phyloP scores from a whole-genome alignment of 1,140 invertebrate species.

The Atta colombica region DNA sequence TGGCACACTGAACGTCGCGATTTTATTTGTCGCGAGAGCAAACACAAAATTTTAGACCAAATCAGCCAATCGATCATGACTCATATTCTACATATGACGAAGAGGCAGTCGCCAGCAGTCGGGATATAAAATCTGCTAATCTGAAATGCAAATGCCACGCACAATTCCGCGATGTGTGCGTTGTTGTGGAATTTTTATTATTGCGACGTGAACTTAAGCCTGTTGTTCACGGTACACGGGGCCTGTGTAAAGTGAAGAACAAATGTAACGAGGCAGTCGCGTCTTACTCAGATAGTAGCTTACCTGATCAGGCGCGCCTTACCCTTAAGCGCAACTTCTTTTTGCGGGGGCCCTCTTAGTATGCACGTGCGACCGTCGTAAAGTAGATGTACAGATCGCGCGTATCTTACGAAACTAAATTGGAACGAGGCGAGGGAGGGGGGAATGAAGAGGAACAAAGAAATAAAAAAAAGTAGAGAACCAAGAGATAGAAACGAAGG shows the following conservation, averaged over 20 bases:
- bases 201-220: constrained; percentile 57
- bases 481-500: constrained; percentile 42
- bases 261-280: constrained; percentile 73
- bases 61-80: constrained; percentile 9
- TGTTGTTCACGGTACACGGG: constrained; percentile 70
- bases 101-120: neutral
- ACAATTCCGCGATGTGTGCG: constrained; percentile 39
- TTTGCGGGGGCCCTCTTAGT: constrained; percentile 69
- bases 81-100: constrained; percentile 22
- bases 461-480: constrained; percentile 45
- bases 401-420: constrained; percentile 78
- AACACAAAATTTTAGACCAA: neutral
- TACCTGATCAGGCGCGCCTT: constrained; percentile 75
- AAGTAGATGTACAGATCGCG: constrained; percentile 77
- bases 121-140: constrained; percentile 57
- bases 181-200: constrained; percentile 67
- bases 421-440: constrained; percentile 68
- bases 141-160: constrained; percentile 66
- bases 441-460: constrained; percentile 13
- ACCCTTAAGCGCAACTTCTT: constrained; percentile 67
- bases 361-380: constrained; percentile 73
- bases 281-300: constrained; percentile 74
- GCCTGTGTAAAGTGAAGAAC: constrained; percentile 74
- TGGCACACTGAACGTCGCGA: neutral
- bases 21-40: neutral